Percentiles rank a stretch among this genome's conserved stretches.
These are phyloP conservation scores for Gallinago solitaria DNA, from an alignment of 2,797 vertebrate genomes.

Conservation along the genomic window DNA sequence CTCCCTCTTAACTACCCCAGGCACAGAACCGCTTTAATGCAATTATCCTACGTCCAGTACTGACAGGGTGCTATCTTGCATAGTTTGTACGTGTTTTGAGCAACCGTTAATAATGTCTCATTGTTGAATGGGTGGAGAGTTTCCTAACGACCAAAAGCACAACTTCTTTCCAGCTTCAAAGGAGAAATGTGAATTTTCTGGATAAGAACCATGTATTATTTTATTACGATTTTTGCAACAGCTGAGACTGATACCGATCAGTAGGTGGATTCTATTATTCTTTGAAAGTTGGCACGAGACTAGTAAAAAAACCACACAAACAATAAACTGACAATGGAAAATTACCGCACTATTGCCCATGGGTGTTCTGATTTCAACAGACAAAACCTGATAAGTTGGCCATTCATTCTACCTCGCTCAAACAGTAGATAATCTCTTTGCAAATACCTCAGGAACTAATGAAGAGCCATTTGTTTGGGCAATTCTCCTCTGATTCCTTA, in stretches of 20 bases:
- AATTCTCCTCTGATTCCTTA: background rate
- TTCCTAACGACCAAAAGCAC: background rate
- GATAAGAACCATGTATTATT: background rate
- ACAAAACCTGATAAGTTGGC: background rate
- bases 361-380: background rate
- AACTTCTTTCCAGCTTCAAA: background rate
- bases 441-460: background rate
- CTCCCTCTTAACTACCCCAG: background rate
- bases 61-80: background rate
- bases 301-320: background rate
- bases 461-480: background rate
- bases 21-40: background rate
- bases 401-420: background rate
- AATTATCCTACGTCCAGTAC: background rate
- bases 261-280: constrained; percentile 1
- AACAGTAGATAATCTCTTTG: background rate
- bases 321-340: background rate
- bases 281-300: background rate
- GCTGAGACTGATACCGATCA: background rate
- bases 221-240: background rate
- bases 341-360: background rate
- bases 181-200: background rate
- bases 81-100: background rate
- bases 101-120: background rate
- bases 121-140: background rate